These are phyloP conservation scores for Grapholita molesta DNA, from an alignment of 1,140 invertebrate species.

Conservation along the genomic window DNA sequence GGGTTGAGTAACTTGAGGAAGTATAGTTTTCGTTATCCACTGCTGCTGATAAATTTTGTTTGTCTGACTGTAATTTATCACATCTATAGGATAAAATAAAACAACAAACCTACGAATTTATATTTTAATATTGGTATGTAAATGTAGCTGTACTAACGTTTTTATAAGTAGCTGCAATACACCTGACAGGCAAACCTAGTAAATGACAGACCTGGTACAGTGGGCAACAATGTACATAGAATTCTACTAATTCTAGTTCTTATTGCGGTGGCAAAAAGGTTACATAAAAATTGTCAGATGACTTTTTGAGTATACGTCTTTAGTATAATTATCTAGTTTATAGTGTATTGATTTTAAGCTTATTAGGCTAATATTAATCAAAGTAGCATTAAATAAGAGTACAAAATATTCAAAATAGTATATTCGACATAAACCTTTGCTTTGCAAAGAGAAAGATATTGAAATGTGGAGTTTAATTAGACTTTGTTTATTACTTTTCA, in stretches of 20 bases:
- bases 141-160: neutral
- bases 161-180: neutral
- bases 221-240: neutral
- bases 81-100: too few species aligned
- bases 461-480: conserved; percentile 3
- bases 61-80: too few species aligned
- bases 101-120: too few species aligned
- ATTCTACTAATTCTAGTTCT: neutral
- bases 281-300: neutral
- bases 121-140: too few species aligned
- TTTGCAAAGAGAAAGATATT: neutral
- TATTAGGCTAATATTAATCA: conserved; percentile 1
- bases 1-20: too few species aligned
- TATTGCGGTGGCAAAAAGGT: neutral
- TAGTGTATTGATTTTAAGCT: conserved; percentile 17
- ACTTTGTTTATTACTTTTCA: neutral
- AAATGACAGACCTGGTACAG: neutral
- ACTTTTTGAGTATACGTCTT: neutral
- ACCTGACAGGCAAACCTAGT: too few species aligned
- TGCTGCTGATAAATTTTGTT: too few species aligned
- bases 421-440: neutral
- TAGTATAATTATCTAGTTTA: neutral
- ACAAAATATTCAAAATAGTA: conserved; percentile 9
- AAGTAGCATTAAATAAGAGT: conserved; percentile 3
- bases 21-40: too few species aligned